Evolutionary conservation across 2,797 vertebrate species (phyloP).

Genomic region (Hafferia zeledoni): DNA sequence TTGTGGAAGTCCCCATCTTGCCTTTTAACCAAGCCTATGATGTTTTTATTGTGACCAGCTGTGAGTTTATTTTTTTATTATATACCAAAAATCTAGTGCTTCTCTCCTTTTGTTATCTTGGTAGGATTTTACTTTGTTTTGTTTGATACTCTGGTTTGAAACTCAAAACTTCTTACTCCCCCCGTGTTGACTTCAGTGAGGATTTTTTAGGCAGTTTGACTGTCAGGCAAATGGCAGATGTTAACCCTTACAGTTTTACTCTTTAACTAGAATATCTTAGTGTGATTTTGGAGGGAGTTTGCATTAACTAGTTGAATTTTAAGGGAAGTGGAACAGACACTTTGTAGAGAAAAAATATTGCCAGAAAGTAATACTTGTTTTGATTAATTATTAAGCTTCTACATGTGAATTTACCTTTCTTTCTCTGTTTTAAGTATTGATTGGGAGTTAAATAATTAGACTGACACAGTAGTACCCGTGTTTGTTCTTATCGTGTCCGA

Average conservation of each 20-base stretch:
- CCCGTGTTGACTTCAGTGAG: neutral
- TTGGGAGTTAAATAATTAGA: neutral
- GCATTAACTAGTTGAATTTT: neutral
- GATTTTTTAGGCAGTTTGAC: neutral
- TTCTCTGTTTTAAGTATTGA: neutral
- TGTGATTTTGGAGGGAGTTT: neutral
- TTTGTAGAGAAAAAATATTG: neutral
- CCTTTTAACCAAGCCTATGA: neutral
- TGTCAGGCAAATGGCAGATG: neutral
- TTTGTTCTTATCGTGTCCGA: neutral
- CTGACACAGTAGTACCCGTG: neutral
- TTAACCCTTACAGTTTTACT: neutral
- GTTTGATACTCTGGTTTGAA: neutral
- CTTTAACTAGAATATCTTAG: neutral
- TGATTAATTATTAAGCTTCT: neutral
- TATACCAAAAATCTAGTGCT: neutral
- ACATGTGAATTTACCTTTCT: neutral
- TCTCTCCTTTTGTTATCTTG: neutral
- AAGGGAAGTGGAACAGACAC: neutral
- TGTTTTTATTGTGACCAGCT: neutral
- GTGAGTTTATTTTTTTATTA: neutral
- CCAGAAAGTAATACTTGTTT: neutral
- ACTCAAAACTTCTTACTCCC: neutral
- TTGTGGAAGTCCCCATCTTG: neutral
- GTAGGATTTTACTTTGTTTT: neutral